Base-by-base conservation (phyloP, 2,888 invertebrate genomes). In the Nycteola revayana region DNA sequence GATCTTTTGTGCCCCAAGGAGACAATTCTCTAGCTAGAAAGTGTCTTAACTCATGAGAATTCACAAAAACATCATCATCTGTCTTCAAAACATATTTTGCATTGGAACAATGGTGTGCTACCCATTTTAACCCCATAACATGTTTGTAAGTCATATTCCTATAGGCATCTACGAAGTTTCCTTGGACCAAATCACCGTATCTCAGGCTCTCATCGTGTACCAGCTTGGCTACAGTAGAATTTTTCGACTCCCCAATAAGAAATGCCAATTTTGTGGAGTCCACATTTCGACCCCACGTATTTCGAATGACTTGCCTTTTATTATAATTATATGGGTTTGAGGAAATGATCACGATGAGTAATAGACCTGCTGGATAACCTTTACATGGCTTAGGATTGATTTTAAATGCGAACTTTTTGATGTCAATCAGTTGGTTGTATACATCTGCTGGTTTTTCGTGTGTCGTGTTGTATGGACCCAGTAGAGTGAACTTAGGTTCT, bases 91-190 rank as follows among this genome's bases (percentile, higher is more conserved):
- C 68, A 58, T 91, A 92, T 54, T 90, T 92, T 0, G 93, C 94
- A 21, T 86, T 80, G 0, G 91, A 87, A 68, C 96, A 96, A 60
- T 93, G 91, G 56, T 92, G 92, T 1, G 90, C 80, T 10, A 93
- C 91, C 93, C 95, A 96, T 65, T 95, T 95, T 25, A 96, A 83
- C 0, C 93, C 94, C 91, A 95, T 95, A 3, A 94, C 92, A 70
- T 96, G 95, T 65, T 96, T 96, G 58, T 95, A 94, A 0, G 96
- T 96, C 78, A 96, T 90, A 72, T 96, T 96, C 29, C 92, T 89
- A 63, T 96, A 96, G 0, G 92, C 90, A 76, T 96, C 96, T 24
- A 90, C 49, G 60, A 95, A 96, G 37, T 90, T 92, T 0, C 95
- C 96, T 64, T 95, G 94, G 8, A 96, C 90, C 30, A 96, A 84